Evolutionary conservation across 2,797 vertebrate species (phyloP).

Genomic region (Neoniphon sammara): DNA sequence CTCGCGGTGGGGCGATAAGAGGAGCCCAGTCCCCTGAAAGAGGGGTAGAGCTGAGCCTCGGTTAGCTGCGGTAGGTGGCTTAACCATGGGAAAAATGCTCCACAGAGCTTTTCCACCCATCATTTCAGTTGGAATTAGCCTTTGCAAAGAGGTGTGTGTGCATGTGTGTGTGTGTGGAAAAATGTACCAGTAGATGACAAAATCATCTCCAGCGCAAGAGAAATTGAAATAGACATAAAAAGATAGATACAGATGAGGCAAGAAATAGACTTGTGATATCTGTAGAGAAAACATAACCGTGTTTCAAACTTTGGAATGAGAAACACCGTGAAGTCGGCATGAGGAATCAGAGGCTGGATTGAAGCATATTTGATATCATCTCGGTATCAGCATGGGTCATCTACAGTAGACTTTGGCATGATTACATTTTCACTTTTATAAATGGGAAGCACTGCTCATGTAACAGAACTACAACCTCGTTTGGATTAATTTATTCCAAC

Average conservation of each 20-base stretch:
- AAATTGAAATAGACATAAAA: slow-evolving; percentile 27
- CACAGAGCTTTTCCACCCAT: slow-evolving; percentile 58
- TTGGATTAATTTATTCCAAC: slow-evolving; percentile 27
- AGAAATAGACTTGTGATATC: slow-evolving; percentile 20
- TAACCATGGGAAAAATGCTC: slow-evolving; percentile 66
- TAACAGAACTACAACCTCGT: slow-evolving; percentile 10
- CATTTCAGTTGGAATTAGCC: slow-evolving; percentile 69
- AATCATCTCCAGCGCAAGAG: slow-evolving; percentile 40
- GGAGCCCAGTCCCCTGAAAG: slow-evolving; percentile 58
- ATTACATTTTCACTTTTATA: slow-evolving; percentile 10
- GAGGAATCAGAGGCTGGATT: not conserved
- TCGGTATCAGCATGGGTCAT: not conserved
- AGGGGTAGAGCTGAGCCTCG: slow-evolving; percentile 65
- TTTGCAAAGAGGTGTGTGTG: slow-evolving; percentile 63
- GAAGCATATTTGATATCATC: not conserved
- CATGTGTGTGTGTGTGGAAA: slow-evolving; percentile 56
- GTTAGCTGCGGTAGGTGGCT: slow-evolving; percentile 77
- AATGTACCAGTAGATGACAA: slow-evolving; percentile 42
- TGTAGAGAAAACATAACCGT: not conserved
- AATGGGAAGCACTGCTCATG: not conserved
- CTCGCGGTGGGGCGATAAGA: slow-evolving; percentile 78
- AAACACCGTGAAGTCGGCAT: not conserved
- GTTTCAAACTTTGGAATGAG: not conserved
- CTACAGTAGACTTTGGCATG: not conserved
- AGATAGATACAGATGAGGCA: slow-evolving; percentile 32